phyloP scores from a whole-genome alignment of 35 echinoderm and acorn worm genomes.

The Stichopus chloronotus region DNA sequence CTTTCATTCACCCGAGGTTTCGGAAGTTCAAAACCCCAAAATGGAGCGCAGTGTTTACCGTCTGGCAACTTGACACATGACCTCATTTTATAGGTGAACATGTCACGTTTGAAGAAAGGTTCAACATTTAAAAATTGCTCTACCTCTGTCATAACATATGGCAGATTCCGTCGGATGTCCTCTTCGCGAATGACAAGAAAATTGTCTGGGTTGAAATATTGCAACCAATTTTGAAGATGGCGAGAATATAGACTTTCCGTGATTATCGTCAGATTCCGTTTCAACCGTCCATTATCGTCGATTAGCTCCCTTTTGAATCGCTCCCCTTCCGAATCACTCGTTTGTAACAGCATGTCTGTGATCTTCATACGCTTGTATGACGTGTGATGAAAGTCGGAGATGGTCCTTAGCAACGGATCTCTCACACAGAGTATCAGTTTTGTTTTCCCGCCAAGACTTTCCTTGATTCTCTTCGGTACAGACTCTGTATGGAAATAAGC shows the following conservation, averaged over 20 bases:
- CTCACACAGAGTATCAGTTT: slow-evolving; percentile 22
- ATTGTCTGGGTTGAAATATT: background rate
- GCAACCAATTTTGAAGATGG: slow-evolving; percentile 32
- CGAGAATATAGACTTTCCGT: background rate
- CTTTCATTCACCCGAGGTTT: background rate
- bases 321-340: background rate
- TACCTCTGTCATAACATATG: background rate
- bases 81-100: background rate
- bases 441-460: background rate
- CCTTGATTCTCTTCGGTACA: slow-evolving; percentile 1
- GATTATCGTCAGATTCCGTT: background rate
- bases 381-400: slow-evolving; percentile 39
- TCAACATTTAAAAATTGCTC: slow-evolving; percentile 12
- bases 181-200: background rate
- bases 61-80: background rate
- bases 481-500: background rate
- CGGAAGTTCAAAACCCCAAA: slow-evolving; percentile 8
- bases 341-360: background rate
- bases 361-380: background rate
- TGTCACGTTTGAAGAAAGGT: background rate
- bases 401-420: background rate
- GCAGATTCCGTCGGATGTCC: background rate
- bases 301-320: background rate
- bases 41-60: background rate
- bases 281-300: background rate